Base-by-base conservation (phyloP, 2,888 invertebrate species). In the Trissoscelio sp. region DNA sequence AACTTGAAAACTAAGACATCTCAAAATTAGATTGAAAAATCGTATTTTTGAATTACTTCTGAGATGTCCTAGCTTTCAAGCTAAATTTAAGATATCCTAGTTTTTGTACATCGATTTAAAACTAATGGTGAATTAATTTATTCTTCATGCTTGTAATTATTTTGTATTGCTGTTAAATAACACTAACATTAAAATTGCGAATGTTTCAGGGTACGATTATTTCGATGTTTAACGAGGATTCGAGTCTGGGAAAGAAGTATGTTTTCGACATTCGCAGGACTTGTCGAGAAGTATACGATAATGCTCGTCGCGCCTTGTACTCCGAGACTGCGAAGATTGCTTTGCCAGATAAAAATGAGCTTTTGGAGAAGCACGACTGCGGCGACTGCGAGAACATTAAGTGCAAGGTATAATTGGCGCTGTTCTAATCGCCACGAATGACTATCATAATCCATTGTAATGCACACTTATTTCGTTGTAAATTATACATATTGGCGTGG, bases 211-310 rank as follows among this genome's bases (percentile, higher is more conserved):
- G 97, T 75, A 97, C 97, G 46, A 96, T 97, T 87, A 96, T 96
- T 73, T 97, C 97, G 3, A 95, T 97, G 91, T 97, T 97, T 93
- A 97, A 97, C 92, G 97, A 97, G 92, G 95, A 96, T 87, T 96
- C 96, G 48, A 95, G 96, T 6, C 92, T 96, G 58, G 97, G 97
- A 6, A 96, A 97, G 85, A 96, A 97, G 82, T 97, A 97, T 92
- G 96, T 97, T 84, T 97, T 97, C 92, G 97, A 97, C 92, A 97
- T 97, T 85, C 94, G 96, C 66, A 94, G 96, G 87, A 97, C 97
- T 42, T 96, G 96, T 86, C 94, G 97, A 84, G 97, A 97, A 92
- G 97, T 97, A 62, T 96, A 97, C 92, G 97, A 97, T 92, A 95
- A 96, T 88, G 97, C 97, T 0, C 93, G 97, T 0, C 93, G 97